Evolutionary conservation across 2,113 vertebrate genomes (phyloP), one percentile per base, ranked within the genome.

Genomic region (Corythaixoides concolor): DNA sequence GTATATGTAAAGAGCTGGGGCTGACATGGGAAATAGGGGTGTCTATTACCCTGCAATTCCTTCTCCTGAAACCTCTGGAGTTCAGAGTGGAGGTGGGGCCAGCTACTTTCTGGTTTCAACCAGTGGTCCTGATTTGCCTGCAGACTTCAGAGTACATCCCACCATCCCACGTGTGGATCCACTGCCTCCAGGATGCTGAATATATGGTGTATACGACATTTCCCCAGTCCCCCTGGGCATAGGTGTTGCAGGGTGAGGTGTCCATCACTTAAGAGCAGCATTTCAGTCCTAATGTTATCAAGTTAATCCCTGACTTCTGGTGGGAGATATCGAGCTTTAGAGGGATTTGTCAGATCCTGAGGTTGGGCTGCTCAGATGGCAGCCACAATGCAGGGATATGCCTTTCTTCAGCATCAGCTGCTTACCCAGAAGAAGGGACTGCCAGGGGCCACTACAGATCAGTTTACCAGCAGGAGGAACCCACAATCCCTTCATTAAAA

Each of bases 161-260:
- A n/a, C n/a, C n/a, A n/a, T n/a, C n/a, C n/a, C 19, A 12, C 1
- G 0, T 0, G 6, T 24, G 49, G 32, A 56, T 24, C 45, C 35
- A 2, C 35, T 67, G 43, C 49, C 82, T 63, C 62, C 37, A 8
- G 16, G 52, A 10, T 9, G 7, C 67, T 66, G 59, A 24, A 35
- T 18, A 11, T 20, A 28, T 3, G 21, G 26, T 9, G 8, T 2
- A 17, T 1, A 24, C 0, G 8, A 16, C 20, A 43, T 43, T n/a
- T n/a, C n/a, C n/a, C n/a, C n/a, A n/a, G n/a, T n/a, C n/a, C n/a
- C n/a, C n/a, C n/a, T n/a, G n/a, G n/a, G n/a, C n/a, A n/a, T n/a
- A n/a, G n/a, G n/a, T n/a, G n/a, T n/a, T n/a, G n/a, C n/a, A n/a
- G 55, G 81, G 88, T 45, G 66, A 84, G 21, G 66, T 55, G 26